Conservation (phyloP, 2,888 invertebrate species). For the Hypomecis punctinalis region DNA sequence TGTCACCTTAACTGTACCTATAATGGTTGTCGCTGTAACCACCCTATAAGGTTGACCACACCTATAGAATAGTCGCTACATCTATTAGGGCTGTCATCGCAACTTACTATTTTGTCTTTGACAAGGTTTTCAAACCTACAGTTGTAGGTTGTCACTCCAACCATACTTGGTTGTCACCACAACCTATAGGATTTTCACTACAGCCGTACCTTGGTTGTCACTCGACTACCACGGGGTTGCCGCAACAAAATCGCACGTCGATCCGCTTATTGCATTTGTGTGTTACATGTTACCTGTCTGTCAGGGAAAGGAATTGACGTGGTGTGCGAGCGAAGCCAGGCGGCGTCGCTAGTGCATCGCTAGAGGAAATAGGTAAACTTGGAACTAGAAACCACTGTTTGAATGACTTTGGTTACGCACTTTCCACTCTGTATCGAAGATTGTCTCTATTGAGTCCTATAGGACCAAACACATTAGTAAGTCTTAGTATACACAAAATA, state of each 20-base stretch:
- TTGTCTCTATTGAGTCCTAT: not conserved
- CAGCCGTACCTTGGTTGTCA: conserved; percentile 9
- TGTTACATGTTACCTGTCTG: conserved; percentile 16
- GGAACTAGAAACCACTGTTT: conserved; percentile 1
- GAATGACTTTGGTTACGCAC: not conserved
- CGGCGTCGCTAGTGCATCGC: conserved; percentile 18
- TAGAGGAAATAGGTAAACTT: conserved; percentile 14
- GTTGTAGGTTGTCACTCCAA: conserved; percentile 1
- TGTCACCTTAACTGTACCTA: not conserved
- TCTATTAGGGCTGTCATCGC: not conserved
- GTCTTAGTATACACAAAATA: not conserved
- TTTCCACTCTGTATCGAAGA: not conserved
- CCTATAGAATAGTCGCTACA: not conserved
- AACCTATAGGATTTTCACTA: conserved; percentile 1
- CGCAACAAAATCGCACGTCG: conserved; percentile 17
- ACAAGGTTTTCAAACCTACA: not conserved
- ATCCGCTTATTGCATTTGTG: conserved; percentile 22
- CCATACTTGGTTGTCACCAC: not conserved
- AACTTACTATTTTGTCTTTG: too few relatives aligned
- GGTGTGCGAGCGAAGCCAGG: conserved; percentile 5
- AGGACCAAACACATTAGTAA: not conserved
- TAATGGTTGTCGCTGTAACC: not conserved
- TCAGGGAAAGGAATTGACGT: conserved; percentile 5
- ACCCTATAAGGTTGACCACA: not conserved
- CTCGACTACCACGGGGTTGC: not conserved